Base-by-base conservation (phyloP, 1,140 invertebrate genomes). In the Drosophila sucinea region DNA sequence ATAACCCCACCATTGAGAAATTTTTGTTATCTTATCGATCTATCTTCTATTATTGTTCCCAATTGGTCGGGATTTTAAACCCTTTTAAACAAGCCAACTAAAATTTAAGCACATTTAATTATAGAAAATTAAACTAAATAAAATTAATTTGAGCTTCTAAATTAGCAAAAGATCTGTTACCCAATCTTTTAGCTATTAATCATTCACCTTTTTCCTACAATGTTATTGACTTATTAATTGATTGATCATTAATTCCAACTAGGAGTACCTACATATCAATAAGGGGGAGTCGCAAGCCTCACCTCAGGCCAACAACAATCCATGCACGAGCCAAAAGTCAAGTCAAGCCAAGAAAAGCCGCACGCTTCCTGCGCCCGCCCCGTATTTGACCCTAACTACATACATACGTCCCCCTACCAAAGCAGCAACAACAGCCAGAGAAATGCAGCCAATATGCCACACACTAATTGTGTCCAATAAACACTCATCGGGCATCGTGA, bases 401-500 rank as follows among this genome's bases (percentile, higher is more conserved):
- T 11, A 11, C 35, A 35, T 38, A 47, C 56, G 63, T 33, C 68
- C 70, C 30, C 33, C 60, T 60, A 47, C 44, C 68, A 70, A 70
- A 44, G n/a, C 62, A 67, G 40, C 61, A 69, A 57, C 68, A 30
- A 32, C 60, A 76, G 66, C 57, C 54, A 61, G 27, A 61, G 69
- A 68, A 75, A 86, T 62, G 73, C 72, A 89, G 85, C 84, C 84
- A 89, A 89, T 89, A 81, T 84, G 84, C 81, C 77, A 90, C 83
- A 76, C 75, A 82, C 84, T 89, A 89, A 89, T 89, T 89, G 84
- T 81, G 77, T 84, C 80, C 85, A 90, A 89, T 89, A 89, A 89
- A 79, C 84, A 89, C 73, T 81, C 80, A 82, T 70, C 84, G 66
- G 67, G 30, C 67, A 66, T 66, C 56, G 67, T 41, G 33, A 54